A percentile compares a stretch with the other conserved stretches of the same genome.
Evolutionary conservation across 2,888 invertebrate species (phyloP).

Genomic region (Automeris io): DNA sequence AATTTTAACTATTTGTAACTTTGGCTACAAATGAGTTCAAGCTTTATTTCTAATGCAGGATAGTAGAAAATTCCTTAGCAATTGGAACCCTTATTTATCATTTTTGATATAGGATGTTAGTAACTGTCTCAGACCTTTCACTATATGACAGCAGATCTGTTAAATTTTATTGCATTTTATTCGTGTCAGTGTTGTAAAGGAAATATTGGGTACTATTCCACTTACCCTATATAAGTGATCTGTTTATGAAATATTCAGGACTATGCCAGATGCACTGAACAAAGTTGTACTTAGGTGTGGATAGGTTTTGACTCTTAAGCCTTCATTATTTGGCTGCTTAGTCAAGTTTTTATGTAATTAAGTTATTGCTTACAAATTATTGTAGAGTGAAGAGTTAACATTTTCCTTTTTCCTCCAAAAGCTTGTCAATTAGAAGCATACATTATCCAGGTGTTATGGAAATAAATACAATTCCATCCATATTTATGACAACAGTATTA

Average conservation of each 20-base stretch:
- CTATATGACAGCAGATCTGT: too few relatives aligned
- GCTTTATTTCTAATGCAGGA: too few relatives aligned
- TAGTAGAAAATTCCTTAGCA: too few relatives aligned
- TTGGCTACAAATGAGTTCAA: too few relatives aligned
- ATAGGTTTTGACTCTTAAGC: conserved; percentile 32
- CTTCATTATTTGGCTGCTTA: conserved; percentile 31
- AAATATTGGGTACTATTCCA: conserved; percentile 26
- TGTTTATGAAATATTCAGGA: conserved; percentile 41
- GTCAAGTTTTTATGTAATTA: conserved; percentile 29
- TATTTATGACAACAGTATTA: conserved; percentile 48
- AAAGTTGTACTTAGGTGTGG: conserved; percentile 48
- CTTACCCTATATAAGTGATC: conserved; percentile 27
- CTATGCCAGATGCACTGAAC: conserved; percentile 32
- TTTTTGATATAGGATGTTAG: too few relatives aligned
- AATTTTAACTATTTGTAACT: too few relatives aligned
- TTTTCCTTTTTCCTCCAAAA: conserved; percentile 19
- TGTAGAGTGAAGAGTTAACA: conserved; percentile 56
- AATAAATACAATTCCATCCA: conserved; percentile 37
- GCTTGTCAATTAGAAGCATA: conserved; percentile 56
- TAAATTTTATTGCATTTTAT: conserved; percentile 74
- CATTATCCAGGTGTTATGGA: conserved; percentile 20
- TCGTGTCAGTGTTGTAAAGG: conserved; percentile 55
- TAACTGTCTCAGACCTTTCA: too few relatives aligned
- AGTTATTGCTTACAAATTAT: conserved; percentile 32
- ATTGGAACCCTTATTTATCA: too few relatives aligned